phyloP scores from a whole-genome alignment of 2,113 vertebrate genomes.

The Xenopus laevis region DNA sequence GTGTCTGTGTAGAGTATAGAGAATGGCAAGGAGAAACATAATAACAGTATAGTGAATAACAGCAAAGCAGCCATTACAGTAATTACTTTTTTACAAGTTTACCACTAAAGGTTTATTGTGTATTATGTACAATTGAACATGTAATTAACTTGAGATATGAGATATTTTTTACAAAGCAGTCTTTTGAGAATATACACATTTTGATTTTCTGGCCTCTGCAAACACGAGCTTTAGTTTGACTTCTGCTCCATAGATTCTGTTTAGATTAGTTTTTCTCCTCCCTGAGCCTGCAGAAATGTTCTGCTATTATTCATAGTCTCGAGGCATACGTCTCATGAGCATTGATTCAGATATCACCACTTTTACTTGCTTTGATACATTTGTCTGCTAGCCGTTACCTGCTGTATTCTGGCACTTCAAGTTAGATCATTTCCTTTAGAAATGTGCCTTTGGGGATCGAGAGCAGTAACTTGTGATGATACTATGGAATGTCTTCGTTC shows the following conservation, averaged over 20 bases:
- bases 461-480: slow-evolving; percentile 16
- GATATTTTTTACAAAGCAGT: too few species aligned
- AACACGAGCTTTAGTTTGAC: background rate
- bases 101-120: too few species aligned
- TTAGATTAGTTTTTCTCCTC: slow-evolving; percentile 1
- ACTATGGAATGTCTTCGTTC: background rate
- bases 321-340: slow-evolving; percentile 26
- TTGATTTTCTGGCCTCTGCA: too few species aligned
- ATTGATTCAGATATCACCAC: slow-evolving; percentile 37
- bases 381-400: slow-evolving; percentile 36
- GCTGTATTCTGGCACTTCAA: slow-evolving; percentile 33
- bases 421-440: slow-evolving; percentile 38
- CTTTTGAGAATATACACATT: too few species aligned
- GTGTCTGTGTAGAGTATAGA: too few species aligned
- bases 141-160: too few species aligned
- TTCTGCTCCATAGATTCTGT: slow-evolving; percentile 2
- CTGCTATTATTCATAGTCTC: slow-evolving; percentile 12
- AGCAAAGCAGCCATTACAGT: too few species aligned
- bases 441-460: slow-evolving; percentile 27
- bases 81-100: too few species aligned
- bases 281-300: background rate
- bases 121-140: too few species aligned
- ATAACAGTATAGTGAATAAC: too few species aligned
- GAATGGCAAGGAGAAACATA: too few species aligned
- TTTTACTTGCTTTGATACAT: slow-evolving; percentile 37